Evolutionary conservation across 2,113 vertebrate genomes (phyloP).

Genomic region (Hypomesus transpacificus): DNA sequence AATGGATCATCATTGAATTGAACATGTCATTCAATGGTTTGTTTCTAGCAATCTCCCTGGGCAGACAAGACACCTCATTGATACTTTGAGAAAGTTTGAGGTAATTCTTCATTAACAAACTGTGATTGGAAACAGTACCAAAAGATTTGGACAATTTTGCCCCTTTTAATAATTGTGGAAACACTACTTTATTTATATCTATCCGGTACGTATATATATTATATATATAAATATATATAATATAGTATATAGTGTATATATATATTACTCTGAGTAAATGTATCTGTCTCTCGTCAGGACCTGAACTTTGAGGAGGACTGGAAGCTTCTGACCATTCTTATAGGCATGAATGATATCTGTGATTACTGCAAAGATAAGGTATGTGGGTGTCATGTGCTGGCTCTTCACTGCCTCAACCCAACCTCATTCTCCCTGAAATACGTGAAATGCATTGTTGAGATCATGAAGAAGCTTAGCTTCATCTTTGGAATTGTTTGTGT

Average conservation of each 20-base stretch:
- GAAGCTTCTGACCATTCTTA: slow-evolving; percentile 78
- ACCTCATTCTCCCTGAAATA: too few relatives aligned
- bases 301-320: slow-evolving; percentile 75
- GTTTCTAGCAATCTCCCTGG: slow-evolving; percentile 65
- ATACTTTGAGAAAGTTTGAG: slow-evolving; percentile 69
- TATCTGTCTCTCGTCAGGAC: slow-evolving; percentile 47
- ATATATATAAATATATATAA: neutral
- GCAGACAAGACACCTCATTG: slow-evolving; percentile 73
- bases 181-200: too few relatives aligned
- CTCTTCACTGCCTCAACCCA: too few relatives aligned
- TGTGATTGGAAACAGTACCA: neutral
- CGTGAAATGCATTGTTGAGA: neutral
- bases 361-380: slow-evolving; percentile 81
- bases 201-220: neutral
- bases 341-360: slow-evolving; percentile 80
- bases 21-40: neutral
- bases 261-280: neutral
- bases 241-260: neutral
- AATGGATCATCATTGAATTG: neutral
- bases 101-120: slow-evolving; percentile 38
- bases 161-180: too few relatives aligned
- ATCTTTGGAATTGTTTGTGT: neutral
- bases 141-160: neutral
- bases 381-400: neutral
- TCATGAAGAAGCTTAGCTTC: slow-evolving; percentile 1